Evolutionary conservation across 2,888 invertebrate genomes (phyloP), one percentile per base, ranked within the genome.

Genomic region (Parnassius mnemosyne): DNA sequence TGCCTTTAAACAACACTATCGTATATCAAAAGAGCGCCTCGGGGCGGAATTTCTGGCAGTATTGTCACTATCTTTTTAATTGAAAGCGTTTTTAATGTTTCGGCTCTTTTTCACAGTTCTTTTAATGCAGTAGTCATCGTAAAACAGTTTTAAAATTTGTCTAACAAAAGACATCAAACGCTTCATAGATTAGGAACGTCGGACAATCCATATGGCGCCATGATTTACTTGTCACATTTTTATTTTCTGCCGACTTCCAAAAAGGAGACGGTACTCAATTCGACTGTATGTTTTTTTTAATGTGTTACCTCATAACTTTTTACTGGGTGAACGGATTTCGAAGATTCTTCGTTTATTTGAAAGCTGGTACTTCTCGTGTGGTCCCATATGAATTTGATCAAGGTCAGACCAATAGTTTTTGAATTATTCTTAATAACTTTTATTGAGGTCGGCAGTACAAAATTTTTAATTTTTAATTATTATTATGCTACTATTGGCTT

Each of bases 41-140:
- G 69, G 69, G 74, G 70, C 50, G 76, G 78, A 80, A 81, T 83
- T 79, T 78, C 75, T 77, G 80, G 81, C 79, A 83, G 75, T 80
- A 88, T 87, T 89, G 89, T 89, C 87, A 84, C 89, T 85, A 84
- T 85, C 79, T 85, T 84, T 87, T 87, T 83, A 82, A 83, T 83
- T 88, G 83, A 85, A 84, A 77, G 81, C 81, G 83, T 83, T 84
- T 85, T 84, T 80, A 83, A 80, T 80, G 83, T 81, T 83, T 83
- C 80, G 79, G 79, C 78, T 78, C 76, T 79, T 81, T 83, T 77
- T 79, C 75, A 69, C 69, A 75, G 73, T 66, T 74, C 79, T 78
- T 76, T 76, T 74, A 73, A 75, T 71, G 78, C 82, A 77, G 87
- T 85, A 86, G 87, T 83, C 80, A 77, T 87, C 84, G 84, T 89